These are phyloP conservation scores for Megaceryle torquata DNA, from an alignment of 2,113 vertebrate species.

Conservation along the genomic window DNA sequence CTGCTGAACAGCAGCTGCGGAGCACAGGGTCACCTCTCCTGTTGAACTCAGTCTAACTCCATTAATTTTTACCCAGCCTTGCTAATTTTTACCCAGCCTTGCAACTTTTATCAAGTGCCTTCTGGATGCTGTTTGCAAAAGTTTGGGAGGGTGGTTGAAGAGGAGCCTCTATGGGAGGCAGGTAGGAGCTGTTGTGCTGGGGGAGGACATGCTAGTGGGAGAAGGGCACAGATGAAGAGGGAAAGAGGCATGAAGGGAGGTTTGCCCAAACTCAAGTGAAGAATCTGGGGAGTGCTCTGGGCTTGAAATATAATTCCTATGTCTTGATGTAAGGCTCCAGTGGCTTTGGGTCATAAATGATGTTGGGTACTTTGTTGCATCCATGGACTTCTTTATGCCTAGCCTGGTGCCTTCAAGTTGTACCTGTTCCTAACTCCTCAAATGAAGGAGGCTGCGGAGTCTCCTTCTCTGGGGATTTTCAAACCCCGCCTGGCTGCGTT, in stretches of 20 bases:
- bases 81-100: constrained; percentile 30
- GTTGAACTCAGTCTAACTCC: not conserved
- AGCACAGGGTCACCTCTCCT: not conserved
- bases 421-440: not conserved
- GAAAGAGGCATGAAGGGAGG: accelerated
- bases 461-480: too few species aligned
- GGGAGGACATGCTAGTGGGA: not conserved
- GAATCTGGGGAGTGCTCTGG: not conserved
- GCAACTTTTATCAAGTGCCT: accelerated
- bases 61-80: constrained; percentile 46
- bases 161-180: not conserved
- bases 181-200: accelerated
- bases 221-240: not conserved
- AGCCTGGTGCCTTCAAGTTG: not conserved
- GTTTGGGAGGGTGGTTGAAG: not conserved
- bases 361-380: not conserved
- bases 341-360: not conserved
- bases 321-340: accelerated
- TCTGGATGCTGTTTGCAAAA: not conserved
- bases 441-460: too few species aligned
- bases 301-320: not conserved
- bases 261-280: accelerated
- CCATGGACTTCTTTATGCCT: not conserved
- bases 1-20: accelerated
- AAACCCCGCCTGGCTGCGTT: too few species aligned